phyloP scores from a whole-genome alignment of 2,797 vertebrate genomes.

The Naso thynnoides region DNA sequence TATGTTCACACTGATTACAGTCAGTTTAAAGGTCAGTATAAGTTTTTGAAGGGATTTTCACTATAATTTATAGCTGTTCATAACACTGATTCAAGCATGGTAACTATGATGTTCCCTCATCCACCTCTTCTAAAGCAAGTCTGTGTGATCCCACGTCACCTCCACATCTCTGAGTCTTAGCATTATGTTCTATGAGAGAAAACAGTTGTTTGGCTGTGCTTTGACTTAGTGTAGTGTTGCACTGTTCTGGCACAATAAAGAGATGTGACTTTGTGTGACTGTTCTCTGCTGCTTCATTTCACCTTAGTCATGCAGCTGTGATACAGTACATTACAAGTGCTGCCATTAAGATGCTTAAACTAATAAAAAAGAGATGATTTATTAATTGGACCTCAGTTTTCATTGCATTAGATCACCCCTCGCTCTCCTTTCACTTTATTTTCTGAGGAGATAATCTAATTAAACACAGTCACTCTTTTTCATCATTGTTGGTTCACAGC shows the following conservation, averaged over 20 bases:
- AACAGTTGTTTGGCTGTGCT: conserved; percentile 16
- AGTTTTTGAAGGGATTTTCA: conserved; percentile 9
- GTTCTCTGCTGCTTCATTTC: conserved; percentile 9
- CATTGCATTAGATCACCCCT: conserved; percentile 59
- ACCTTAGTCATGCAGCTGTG: neutral
- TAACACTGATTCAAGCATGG: conserved; percentile 4
- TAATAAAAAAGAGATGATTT: conserved; percentile 56
- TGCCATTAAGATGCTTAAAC: conserved; percentile 50
- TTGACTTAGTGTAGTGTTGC: conserved; percentile 4
- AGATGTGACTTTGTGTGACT: neutral
- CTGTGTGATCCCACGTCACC: conserved; percentile 10
- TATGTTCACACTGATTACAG: neutral
- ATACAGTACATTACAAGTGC: conserved; percentile 20
- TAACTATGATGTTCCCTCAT: neutral
- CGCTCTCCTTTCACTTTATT: conserved; percentile 41
- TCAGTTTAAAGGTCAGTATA: conserved; percentile 3
- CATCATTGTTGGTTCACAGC: conserved; percentile 67
- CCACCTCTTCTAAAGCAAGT: conserved; percentile 7
- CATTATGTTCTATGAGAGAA: conserved; percentile 1
- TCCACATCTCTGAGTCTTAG: conserved; percentile 11
- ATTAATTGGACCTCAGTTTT: conserved; percentile 62
- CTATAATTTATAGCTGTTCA: conserved; percentile 1
- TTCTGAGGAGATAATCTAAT: conserved; percentile 68
- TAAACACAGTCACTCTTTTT: conserved; percentile 65
- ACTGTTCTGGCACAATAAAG: conserved; percentile 4